Conservation (phyloP, 1,140 invertebrate species). For the Cylas formicarius region DNA sequence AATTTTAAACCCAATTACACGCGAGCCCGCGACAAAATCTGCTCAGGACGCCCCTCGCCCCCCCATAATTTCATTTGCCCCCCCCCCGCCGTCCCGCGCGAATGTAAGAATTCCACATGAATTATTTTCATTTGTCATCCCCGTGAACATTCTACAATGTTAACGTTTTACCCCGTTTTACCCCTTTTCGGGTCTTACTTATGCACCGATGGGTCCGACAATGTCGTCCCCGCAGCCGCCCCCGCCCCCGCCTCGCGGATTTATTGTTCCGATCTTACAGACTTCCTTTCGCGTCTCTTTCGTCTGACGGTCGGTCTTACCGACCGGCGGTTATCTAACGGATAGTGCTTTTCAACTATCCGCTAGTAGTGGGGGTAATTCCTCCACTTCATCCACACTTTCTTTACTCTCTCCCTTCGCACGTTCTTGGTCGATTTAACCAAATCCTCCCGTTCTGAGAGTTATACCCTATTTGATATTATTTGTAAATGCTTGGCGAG, state of each 20-base stretch:
- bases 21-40: conserved; percentile 10
- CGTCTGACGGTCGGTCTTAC: too few species aligned
- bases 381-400: too few species aligned
- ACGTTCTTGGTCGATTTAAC: too few species aligned
- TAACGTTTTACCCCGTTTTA: conserved; percentile 18
- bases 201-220: conserved; percentile 25
- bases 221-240: conserved; percentile 11
- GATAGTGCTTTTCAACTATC: too few species aligned
- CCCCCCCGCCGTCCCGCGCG: too few species aligned
- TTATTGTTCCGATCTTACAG: conserved; percentile 18
- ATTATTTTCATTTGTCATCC: conserved; percentile 31
- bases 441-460: too few species aligned
- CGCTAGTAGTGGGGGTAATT: too few species aligned
- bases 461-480: too few species aligned
- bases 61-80: conserved; percentile 27
- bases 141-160: conserved; percentile 17
- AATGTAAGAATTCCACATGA: conserved; percentile 32
- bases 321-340: too few species aligned
- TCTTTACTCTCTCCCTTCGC: too few species aligned
- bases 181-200: conserved; percentile 24
- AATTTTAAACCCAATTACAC: conserved; percentile 7
- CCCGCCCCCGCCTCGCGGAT: conserved; percentile 2
- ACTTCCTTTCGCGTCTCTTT: too few species aligned
- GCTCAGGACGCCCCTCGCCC: conserved; percentile 13
- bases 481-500: too few species aligned